Base-by-base conservation (phyloP, 2,888 invertebrate species). In the Melanargia galathea region DNA sequence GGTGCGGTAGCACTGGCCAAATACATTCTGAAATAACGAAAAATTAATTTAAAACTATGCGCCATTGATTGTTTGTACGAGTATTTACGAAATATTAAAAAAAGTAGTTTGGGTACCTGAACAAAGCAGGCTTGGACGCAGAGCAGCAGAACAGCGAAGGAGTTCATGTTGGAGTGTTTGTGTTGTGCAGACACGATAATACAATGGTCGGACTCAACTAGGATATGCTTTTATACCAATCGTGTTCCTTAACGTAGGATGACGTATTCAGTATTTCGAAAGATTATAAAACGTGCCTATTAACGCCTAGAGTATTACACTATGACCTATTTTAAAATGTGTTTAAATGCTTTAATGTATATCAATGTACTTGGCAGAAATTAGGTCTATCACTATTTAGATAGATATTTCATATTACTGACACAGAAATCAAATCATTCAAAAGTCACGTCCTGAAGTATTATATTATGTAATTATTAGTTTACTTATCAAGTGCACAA, bases 111-210 rank as follows among this genome's bases (percentile, higher is more conserved):
- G 7, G 30, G 16, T 52, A 52, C 52, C 52, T 52, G 52, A 1
- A 52, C 33, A 18, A 52, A 52, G 33, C 52, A 52, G 18, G 52
- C 52, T 51, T 77, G 71, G 1, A 78, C 57, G 60, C 75, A 79
- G 35, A 64, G 56, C n/a, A 64, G 24, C 4, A 64, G 33, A 40
- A 60, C 43, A 20, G 60, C 51, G 16, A 64, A 46, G 16, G 60
- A 26, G 35, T 48, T 51, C 64, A 64, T 64, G 20, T 46, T 61
- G 52, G 16, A 46, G 24, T 38, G 22, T 18, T 60, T n/a, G 43
- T 26, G 5, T n/a, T 55, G 46, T 48, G n/a, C 48, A 10, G 55
- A 38, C 10, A 10, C 26, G 35, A 48, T 16, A n/a, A 46, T 40
- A 48, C 26, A 54, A 45, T 43, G 54, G 51, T 51, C 13, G 4